These are phyloP conservation scores for Rhodophaea formosa DNA, from an alignment of 2,888 invertebrate species.

Conservation along the genomic window DNA sequence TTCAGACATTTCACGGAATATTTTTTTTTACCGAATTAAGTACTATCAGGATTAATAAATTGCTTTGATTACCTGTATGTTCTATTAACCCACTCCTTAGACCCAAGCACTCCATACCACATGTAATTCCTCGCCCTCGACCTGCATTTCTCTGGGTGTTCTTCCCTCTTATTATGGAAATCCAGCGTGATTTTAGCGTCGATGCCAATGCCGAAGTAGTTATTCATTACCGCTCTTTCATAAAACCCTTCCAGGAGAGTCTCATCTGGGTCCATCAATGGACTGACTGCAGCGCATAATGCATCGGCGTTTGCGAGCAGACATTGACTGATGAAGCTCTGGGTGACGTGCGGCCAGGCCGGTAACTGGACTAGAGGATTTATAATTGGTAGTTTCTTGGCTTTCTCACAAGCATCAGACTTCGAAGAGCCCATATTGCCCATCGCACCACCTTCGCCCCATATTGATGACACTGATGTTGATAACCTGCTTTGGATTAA, in stretches of 20 bases:
- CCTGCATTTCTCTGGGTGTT: slow-evolving; percentile 97
- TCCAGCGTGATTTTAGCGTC: slow-evolving; percentile 98
- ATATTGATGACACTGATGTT: slow-evolving; percentile 77
- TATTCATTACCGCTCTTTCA: slow-evolving; percentile 98
- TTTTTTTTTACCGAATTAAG: no score
- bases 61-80: slow-evolving; percentile 87
- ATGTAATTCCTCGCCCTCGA: slow-evolving; percentile 97
- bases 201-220: slow-evolving; percentile 98
- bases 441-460: slow-evolving; percentile 66
- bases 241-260: slow-evolving; percentile 93
- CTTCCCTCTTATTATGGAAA: slow-evolving; percentile 97
- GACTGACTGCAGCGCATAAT: slow-evolving; percentile 97
- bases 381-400: slow-evolving; percentile 91
- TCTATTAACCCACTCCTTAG: slow-evolving; percentile 91
- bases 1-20: no score
- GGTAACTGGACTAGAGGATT: slow-evolving; percentile 93
- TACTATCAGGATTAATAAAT: no score
- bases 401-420: slow-evolving; percentile 78
- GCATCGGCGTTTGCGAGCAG: slow-evolving; percentile 97
- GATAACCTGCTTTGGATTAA: slow-evolving; percentile 59
- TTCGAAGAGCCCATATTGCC: slow-evolving; percentile 51
- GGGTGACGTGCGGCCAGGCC: slow-evolving; percentile 91
- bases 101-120: slow-evolving; percentile 94
- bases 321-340: slow-evolving; percentile 96
- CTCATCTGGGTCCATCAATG: slow-evolving; percentile 95